phyloP scores from a whole-genome alignment of 1,140 invertebrate genomes.

The Campoletis sonorensis region DNA sequence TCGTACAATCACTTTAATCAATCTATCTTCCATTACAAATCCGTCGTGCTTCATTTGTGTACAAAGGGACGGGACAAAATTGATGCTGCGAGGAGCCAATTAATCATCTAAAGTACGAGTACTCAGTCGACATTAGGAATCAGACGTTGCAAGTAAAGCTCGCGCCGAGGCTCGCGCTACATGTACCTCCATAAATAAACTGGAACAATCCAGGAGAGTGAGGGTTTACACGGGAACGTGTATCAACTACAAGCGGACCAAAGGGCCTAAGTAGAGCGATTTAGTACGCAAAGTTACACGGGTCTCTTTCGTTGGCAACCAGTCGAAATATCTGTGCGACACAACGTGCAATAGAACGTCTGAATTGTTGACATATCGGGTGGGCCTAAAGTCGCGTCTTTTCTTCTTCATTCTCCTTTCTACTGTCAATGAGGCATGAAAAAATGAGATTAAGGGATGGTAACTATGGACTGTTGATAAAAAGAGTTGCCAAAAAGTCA shows the following conservation, averaged over 20 bases:
- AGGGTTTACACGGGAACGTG: not conserved
- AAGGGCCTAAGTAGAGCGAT: not conserved
- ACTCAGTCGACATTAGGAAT: conserved; percentile 36
- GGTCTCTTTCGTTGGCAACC: not conserved
- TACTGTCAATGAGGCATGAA: too few species aligned
- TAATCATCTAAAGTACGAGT: conserved; percentile 31
- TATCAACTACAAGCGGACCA: not conserved
- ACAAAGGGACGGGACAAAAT: not conserved
- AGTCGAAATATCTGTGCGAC: not conserved
- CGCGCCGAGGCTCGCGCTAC: not conserved
- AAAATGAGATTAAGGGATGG: too few species aligned
- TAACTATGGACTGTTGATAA: too few species aligned
- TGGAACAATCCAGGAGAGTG: not conserved
- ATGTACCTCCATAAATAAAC: conserved; percentile 31
- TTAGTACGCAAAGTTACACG: not conserved
- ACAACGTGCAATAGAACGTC: too few species aligned
- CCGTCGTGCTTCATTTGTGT: not conserved
- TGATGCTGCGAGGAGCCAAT: not conserved
- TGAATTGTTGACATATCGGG: too few species aligned
- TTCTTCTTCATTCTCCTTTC: too few species aligned
- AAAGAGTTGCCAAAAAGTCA: too few species aligned
- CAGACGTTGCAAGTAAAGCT: conserved; percentile 19
- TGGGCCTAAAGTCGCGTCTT: too few species aligned
- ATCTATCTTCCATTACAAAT: not conserved
- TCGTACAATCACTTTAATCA: not conserved